Evolutionary conservation across 2,888 invertebrate genomes (phyloP).

Genomic region (Rotaria magnacalcarata): DNA sequence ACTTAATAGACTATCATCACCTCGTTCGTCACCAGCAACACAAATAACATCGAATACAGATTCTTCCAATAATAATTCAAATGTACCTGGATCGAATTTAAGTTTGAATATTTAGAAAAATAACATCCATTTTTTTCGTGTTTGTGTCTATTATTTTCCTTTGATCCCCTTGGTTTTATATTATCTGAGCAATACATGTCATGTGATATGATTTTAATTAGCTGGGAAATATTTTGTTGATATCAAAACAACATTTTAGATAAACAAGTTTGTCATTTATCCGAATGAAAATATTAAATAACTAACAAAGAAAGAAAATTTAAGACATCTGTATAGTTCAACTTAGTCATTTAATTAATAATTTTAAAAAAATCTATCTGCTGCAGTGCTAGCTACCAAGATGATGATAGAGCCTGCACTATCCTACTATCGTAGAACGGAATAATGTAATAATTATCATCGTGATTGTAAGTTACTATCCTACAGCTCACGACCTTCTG

Average conservation of each 20-base stretch:
- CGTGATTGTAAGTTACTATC: too few species aligned
- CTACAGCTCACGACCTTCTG: too few species aligned
- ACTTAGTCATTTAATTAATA: too few species aligned
- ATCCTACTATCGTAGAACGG: too few species aligned
- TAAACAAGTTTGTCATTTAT: neutral
- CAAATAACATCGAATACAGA: neutral
- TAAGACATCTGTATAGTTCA: too few species aligned
- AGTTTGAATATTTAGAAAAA: conserved; percentile 15
- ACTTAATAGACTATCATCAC: neutral
- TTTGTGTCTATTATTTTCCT: neutral
- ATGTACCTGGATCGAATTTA: neutral
- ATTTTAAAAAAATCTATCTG: too few species aligned
- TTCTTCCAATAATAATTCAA: neutral
- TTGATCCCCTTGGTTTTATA: neutral
- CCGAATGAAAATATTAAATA: too few species aligned
- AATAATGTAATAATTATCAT: too few species aligned
- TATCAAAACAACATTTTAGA: neutral
- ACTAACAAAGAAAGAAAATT: too few species aligned
- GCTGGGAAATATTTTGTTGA: neutral
- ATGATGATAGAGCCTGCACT: too few species aligned
- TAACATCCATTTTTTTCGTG: neutral
- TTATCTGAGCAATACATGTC: neutral
- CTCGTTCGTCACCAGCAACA: neutral
- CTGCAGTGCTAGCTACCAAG: too few species aligned
- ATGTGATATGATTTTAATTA: neutral